Conservation (phyloP, 2,113 vertebrate species). For the Podarcis raffonei region DNA sequence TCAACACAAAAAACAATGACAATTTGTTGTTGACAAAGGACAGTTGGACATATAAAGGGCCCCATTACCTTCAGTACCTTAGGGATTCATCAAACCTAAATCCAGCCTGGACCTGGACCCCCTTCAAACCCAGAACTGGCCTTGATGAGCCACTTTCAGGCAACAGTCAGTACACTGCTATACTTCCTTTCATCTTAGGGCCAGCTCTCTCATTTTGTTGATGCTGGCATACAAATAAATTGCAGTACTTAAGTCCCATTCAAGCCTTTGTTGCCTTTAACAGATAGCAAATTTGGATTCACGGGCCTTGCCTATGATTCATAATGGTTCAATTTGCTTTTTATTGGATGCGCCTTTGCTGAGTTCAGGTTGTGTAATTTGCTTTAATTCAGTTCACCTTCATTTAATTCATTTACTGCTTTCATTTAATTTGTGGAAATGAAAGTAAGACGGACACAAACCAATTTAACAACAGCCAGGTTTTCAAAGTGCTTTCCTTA, state of each 20-base stretch:
- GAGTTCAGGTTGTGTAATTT: slow-evolving; percentile 29
- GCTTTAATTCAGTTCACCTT: slow-evolving; percentile 27
- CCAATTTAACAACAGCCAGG: slow-evolving; percentile 25
- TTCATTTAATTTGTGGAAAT: slow-evolving; percentile 26
- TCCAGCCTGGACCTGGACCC: neutral
- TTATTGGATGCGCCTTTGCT: neutral
- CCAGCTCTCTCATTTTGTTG: neutral
- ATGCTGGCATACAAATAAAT: neutral
- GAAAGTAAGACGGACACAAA: slow-evolving; percentile 27
- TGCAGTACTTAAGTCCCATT: slow-evolving; percentile 7
- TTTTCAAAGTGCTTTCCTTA: slow-evolving; percentile 15
- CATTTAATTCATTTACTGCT: slow-evolving; percentile 27
- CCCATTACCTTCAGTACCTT: too few species aligned
- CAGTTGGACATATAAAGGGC: too few species aligned
- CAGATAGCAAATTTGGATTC: slow-evolving; percentile 3
- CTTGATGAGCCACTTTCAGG: neutral
- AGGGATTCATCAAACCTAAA: too few species aligned
- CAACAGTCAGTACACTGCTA: neutral
- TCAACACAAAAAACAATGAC: too few species aligned
- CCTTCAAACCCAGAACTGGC: neutral
- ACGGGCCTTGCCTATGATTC: neutral
- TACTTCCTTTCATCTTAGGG: neutral
- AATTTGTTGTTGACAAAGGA: too few species aligned
- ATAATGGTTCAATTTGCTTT: slow-evolving; percentile 16
- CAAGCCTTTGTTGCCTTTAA: neutral